A percentile compares a stretch with the other conserved stretches of the same genome.
phyloP scores from a whole-genome alignment of 1,140 invertebrate species.

The Euborellia annulipes region DNA sequence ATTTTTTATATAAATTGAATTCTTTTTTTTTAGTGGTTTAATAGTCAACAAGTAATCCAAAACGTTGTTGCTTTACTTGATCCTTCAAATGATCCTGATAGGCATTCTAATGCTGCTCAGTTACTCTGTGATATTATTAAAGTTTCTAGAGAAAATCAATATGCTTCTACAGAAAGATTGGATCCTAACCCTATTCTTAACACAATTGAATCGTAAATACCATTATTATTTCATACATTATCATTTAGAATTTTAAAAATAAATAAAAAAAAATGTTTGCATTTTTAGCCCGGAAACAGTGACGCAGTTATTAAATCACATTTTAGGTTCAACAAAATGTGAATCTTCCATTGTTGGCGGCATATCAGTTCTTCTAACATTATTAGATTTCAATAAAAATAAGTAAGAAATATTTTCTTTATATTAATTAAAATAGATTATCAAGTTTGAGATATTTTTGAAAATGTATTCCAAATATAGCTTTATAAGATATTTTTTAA shows the following conservation, averaged over 20 bases:
- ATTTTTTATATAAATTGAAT: too few species aligned
- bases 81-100: conserved; percentile 50
- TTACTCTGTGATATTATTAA: conserved; percentile 67
- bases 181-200: conserved; percentile 48
- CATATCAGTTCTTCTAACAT: conserved; percentile 56
- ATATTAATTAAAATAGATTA: too few species aligned
- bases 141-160: conserved; percentile 46
- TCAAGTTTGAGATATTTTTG: too few species aligned
- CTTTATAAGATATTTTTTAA: too few species aligned
- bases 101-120: conserved; percentile 66
- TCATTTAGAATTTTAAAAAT: too few species aligned
- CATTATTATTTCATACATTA: neutral
- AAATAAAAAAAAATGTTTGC: conserved; percentile 6
- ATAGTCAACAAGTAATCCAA: conserved; percentile 70
- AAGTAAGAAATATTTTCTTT: conserved; percentile 24
- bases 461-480: too few species aligned
- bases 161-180: conserved; percentile 36
- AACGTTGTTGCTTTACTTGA: conserved; percentile 64
- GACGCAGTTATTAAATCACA: conserved; percentile 47
- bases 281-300: conserved; percentile 44
- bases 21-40: conserved; percentile 61
- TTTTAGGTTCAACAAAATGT: conserved; percentile 44
- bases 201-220: conserved; percentile 54
- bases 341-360: conserved; percentile 66
- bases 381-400: conserved; percentile 40